phyloP scores from a whole-genome alignment of 2,888 invertebrate species.

The Melanostoma mellinum region DNA sequence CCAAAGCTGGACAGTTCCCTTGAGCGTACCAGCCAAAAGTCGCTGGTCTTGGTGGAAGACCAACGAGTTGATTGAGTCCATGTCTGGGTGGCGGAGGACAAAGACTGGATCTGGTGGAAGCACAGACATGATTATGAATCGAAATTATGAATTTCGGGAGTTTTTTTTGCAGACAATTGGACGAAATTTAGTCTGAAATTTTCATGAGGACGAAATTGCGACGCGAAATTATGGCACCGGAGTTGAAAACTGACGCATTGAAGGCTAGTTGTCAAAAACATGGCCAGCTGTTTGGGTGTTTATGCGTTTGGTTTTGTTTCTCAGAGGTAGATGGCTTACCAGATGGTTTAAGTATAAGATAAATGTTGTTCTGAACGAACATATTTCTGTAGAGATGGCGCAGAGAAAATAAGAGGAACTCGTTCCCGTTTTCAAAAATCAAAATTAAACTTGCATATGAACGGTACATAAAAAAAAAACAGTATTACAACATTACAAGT shows the following conservation, averaged over 20 bases:
- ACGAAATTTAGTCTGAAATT: conserved; percentile 27
- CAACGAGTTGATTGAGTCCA: conserved; percentile 88
- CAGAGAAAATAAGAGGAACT: too few species aligned
- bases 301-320: background rate
- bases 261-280: conserved; percentile 20
- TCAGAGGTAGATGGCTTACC: background rate
- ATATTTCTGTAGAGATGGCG: too few species aligned
- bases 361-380: too few species aligned
- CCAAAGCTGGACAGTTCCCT: conserved; percentile 90
- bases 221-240: conserved; percentile 59
- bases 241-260: conserved; percentile 51
- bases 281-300: conserved; percentile 44
- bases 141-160: conserved; percentile 34
- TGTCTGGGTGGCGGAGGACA: conserved; percentile 87
- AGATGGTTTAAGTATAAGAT: too few species aligned
- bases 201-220: conserved; percentile 52
- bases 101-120: conserved; percentile 89
- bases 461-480: too few species aligned
- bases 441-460: too few species aligned
- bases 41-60: conserved; percentile 87
- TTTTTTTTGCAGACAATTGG: conserved; percentile 15
- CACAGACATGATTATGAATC: conserved; percentile 84
- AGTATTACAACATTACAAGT: too few species aligned
- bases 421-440: too few species aligned
- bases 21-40: conserved; percentile 88